phyloP scores from a whole-genome alignment of 2,797 vertebrate species.

The Pelobates cultripes region DNA sequence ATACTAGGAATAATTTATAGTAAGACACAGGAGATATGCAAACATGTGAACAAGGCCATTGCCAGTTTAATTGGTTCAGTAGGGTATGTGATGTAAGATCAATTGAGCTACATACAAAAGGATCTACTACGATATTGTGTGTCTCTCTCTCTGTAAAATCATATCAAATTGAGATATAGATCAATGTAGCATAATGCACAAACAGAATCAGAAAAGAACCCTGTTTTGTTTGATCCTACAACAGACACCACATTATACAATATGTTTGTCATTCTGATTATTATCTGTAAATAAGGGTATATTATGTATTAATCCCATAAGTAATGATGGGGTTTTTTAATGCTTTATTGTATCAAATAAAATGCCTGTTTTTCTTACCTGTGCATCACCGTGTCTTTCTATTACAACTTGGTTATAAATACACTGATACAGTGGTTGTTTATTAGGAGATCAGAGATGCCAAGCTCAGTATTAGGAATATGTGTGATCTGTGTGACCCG shows the following conservation, averaged over 20 bases:
- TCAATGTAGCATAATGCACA: not conserved
- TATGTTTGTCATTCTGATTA: conserved; percentile 33
- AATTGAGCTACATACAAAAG: not conserved
- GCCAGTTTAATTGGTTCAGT: conserved; percentile 11
- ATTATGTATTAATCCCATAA: conserved; percentile 48
- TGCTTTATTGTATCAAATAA: conserved; percentile 54
- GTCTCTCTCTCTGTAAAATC: conserved; percentile 25
- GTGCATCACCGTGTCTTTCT: not conserved
- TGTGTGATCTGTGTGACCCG: too few relatives aligned
- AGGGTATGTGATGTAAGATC: conserved; percentile 2
- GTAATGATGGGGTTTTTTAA: conserved; percentile 51
- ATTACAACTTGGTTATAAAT: not conserved
- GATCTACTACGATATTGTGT: not conserved
- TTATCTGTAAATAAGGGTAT: conserved; percentile 47
- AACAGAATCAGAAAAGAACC: conserved; percentile 6
- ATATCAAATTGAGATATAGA: not conserved
- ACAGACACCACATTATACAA: conserved; percentile 26
- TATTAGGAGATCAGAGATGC: too few relatives aligned
- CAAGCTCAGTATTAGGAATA: too few relatives aligned
- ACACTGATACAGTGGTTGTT: too few relatives aligned
- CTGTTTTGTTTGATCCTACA: not conserved
- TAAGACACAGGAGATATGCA: not conserved
- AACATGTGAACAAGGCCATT: not conserved
- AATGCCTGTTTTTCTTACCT: conserved; percentile 50
- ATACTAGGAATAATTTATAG: conserved; percentile 16